Base-by-base conservation (phyloP, 2,113 vertebrate species). In the Echinops telfairi region DNA sequence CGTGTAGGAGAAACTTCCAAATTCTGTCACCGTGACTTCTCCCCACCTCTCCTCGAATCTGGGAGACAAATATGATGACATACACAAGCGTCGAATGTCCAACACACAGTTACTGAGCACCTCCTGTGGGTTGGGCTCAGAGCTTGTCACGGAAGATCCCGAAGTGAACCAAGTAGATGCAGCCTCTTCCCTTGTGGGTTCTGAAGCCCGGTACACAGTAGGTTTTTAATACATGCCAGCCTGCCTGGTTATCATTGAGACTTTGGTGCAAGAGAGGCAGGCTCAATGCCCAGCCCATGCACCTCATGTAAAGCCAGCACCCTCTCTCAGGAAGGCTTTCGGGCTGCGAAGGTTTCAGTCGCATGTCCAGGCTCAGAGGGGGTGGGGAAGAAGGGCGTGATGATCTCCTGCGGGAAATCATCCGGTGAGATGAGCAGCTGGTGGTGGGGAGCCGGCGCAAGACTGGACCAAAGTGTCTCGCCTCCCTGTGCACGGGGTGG, bases 101-200 rank as follows among this genome's bases (percentile, higher is more conserved):
- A 79, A 92, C 68, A 89, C 85, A 71, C 82, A 82, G 77, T 82
- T 89, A 57, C 79, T n/a, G 91, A 94, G 91, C 2, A 38, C 17
- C 9, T 86, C 62, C 40, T 27, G 6, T 15, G 75, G 58, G 83
- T 53, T 62, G 33, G 68, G 36, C 9, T 9, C 58, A 4, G 3
- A 68, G 22, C 73, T 23, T 66, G 23, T 90, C 84, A 38, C 36
- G 8, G 64, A 23, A 33, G 27, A 58, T 64, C 36, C 60, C 4
- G 6, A 29, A 36, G 38, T 2, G 27, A 75, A 27, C 66, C 75
- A 33, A 81, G 43, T 88, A 82, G 89, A 25, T 23, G 47, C 47
- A 53, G 47, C 47, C 47, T 53, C 47, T 53, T 4, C 47, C 47
- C 47, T 53, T 53, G 47, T 53, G 47, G 47, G 47, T 53, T 53